Percentiles rank a stretch among this genome's conserved stretches.
These are phyloP conservation scores for Tetanocera ferruginea DNA, from an alignment of 2,888 invertebrate species.

Conservation along the genomic window DNA sequence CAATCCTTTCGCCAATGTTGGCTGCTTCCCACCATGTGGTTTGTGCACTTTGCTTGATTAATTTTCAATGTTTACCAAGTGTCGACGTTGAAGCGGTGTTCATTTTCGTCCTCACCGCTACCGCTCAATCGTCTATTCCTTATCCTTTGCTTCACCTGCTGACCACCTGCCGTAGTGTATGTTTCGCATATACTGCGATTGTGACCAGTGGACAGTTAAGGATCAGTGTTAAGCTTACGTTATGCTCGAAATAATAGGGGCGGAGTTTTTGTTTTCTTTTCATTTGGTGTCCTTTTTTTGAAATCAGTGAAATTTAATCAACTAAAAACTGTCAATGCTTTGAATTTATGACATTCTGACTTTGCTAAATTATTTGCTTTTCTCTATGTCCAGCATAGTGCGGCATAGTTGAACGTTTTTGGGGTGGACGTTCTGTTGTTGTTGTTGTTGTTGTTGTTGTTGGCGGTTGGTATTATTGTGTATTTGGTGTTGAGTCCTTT, in stretches of 20 bases:
- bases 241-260: background rate
- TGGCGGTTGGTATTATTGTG: too few species aligned
- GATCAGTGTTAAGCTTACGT: conserved; percentile 9
- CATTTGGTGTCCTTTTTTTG: conserved; percentile 22
- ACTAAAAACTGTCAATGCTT: conserved; percentile 46
- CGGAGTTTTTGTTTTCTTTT: background rate
- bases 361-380: conserved; percentile 10
- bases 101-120: background rate
- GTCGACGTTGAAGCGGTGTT: conserved; percentile 19
- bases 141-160: conserved; percentile 2
- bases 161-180: background rate
- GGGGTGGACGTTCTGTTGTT: background rate
- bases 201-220: conserved; percentile 16
- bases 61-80: conserved; percentile 51
- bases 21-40: background rate
- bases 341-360: conserved; percentile 42
- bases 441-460: too few species aligned
- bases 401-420: background rate
- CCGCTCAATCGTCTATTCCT: background rate
- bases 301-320: conserved; percentile 48
- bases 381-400: background rate
- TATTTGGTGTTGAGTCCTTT: background rate
- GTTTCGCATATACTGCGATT: conserved; percentile 8
- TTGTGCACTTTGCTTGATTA: conserved; percentile 53
- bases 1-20: conserved; percentile 18